These are phyloP conservation scores for Folsomia manolachei DNA, from an alignment of 2,888 invertebrate genomes.

Conservation along the genomic window DNA sequence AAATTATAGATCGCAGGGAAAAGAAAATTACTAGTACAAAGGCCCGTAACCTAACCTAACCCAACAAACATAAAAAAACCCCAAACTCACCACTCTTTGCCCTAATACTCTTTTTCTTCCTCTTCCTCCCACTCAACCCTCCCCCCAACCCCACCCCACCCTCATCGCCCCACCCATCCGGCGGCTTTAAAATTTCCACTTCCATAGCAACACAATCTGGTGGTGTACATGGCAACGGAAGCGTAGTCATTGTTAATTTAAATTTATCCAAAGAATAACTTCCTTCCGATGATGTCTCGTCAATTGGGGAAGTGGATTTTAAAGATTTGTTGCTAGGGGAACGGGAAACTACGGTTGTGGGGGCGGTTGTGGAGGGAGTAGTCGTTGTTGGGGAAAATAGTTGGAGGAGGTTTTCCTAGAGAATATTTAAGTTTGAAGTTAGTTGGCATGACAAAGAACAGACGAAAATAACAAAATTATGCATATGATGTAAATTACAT, in stretches of 20 bases:
- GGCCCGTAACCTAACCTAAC: no score
- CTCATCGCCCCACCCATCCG: neutral
- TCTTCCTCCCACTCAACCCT: constrained; percentile 14
- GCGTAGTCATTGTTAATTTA: neutral
- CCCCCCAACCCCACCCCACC: neutral
- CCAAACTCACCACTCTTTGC: no score
- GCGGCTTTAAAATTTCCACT: neutral
- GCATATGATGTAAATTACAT: constrained; percentile 71
- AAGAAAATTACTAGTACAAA: no score
- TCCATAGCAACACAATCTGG: neutral
- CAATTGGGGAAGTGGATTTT: constrained; percentile 1
- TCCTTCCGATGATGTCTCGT: neutral
- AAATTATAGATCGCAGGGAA: no score
- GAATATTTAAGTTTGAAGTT: no score
- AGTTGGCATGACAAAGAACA: no score
- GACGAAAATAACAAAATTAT: no score
- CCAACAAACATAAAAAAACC: no score
- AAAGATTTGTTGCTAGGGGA: neutral
- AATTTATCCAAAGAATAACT: neutral
- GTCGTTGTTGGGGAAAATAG: neutral
- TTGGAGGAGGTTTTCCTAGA: no score
- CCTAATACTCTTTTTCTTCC: constrained; percentile 24
- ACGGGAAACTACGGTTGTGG: neutral
- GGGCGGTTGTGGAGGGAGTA: neutral
- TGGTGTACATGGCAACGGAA: neutral